Percentiles rank a stretch among this genome's conserved stretches.
phyloP scores from a whole-genome alignment of 2,113 vertebrate genomes.

The Pontoporia blainvillei region DNA sequence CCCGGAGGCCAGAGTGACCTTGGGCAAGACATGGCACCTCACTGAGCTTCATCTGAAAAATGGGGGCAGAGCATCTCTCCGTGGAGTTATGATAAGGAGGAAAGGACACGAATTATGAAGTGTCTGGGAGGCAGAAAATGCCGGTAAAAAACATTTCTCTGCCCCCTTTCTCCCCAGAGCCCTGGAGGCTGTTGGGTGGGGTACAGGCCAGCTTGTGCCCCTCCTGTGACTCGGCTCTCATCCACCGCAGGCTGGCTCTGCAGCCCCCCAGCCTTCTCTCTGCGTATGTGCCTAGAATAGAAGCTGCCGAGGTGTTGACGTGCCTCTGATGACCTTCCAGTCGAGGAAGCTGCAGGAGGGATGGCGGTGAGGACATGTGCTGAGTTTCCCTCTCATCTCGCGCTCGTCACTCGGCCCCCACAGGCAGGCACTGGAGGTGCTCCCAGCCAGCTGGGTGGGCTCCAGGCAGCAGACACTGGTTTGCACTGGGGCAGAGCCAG shows the following conservation, averaged over 20 bases:
- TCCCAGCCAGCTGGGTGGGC: not conserved
- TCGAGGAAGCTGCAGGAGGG: not conserved
- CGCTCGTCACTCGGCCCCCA: not conserved
- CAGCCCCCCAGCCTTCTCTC: not conserved
- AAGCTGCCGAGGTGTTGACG: not conserved
- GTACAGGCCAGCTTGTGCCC: not conserved
- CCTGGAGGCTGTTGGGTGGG: not conserved
- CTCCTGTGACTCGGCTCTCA: not conserved
- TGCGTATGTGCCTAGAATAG: not conserved
- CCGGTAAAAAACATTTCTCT: not conserved
- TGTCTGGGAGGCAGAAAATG: not conserved
- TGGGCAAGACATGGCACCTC: not conserved
- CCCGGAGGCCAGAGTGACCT: not conserved
- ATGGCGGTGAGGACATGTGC: not conserved
- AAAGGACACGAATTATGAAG: not conserved
- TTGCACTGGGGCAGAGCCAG: not conserved
- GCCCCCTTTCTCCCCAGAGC: too few species aligned
- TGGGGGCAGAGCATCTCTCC: not conserved
- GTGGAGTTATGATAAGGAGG: not conserved
- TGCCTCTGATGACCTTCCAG: conserved; percentile 26
- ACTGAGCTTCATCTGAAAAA: not conserved
- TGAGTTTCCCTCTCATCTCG: not conserved
- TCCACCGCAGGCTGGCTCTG: not conserved
- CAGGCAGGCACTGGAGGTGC: not conserved
- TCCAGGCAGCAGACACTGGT: not conserved